Conservation (phyloP, 2,797 vertebrate species). For the Dicrostonyx torquatus region DNA sequence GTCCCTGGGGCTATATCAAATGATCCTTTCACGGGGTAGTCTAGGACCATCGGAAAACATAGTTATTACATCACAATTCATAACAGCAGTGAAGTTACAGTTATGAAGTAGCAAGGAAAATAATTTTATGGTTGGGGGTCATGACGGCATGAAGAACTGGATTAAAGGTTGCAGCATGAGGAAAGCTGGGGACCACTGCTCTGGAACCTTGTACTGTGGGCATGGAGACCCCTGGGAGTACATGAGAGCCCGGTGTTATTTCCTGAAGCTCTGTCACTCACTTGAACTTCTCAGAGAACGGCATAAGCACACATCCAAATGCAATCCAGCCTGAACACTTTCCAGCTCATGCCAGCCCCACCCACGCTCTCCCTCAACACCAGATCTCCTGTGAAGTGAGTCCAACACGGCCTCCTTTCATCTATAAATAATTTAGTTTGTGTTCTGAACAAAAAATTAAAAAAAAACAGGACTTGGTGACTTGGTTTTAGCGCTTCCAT, state of each 20-base stretch:
- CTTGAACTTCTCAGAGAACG: background rate
- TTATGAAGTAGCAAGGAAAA: background rate
- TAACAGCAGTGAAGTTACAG: background rate
- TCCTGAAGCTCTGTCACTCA: background rate
- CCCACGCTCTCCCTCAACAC: background rate
- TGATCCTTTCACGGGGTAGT: background rate
- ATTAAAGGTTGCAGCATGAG: background rate
- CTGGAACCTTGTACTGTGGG: background rate
- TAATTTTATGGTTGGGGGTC: background rate
- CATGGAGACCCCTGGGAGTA: background rate
- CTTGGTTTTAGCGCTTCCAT: background rate
- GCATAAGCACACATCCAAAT: background rate
- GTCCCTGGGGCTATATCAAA: background rate
- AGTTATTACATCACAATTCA: background rate
- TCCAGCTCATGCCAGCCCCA: background rate
- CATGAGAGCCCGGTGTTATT: background rate
- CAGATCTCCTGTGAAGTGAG: background rate
- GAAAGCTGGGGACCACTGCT: no score
- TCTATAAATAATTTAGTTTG: background rate
- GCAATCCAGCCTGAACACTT: background rate
- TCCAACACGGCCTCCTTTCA: background rate
- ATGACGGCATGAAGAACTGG: background rate
- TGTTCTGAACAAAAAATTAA: background rate
- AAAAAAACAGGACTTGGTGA: background rate
- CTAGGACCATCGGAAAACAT: background rate